phyloP scores from a whole-genome alignment of 1,140 invertebrate species.

The Galleria mellonella region DNA sequence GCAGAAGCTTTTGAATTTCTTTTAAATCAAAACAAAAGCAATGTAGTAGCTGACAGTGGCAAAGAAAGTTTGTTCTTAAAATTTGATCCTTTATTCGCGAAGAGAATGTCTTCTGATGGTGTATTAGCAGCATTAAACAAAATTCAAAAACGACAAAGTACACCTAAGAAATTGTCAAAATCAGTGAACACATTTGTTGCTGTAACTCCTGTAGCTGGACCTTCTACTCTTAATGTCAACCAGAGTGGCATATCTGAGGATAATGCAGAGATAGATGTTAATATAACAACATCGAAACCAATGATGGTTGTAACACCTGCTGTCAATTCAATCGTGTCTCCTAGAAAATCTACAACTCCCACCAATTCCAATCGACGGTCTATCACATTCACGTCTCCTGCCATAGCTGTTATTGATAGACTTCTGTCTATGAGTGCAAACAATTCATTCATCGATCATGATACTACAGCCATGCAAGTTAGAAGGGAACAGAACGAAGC shows the following conservation, averaged over 20 bases:
- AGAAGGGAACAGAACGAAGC: constrained; percentile 42
- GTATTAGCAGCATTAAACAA: constrained; percentile 39
- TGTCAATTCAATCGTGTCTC: constrained; percentile 36
- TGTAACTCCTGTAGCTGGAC: constrained; percentile 15
- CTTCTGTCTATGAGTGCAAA: constrained; percentile 57
- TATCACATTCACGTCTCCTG: constrained; percentile 58
- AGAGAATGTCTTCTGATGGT: constrained; percentile 48
- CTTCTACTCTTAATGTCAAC: constrained; percentile 22
- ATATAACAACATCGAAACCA: constrained; percentile 41
- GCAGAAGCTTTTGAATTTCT: constrained; percentile 63
- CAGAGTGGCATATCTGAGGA: constrained; percentile 13
- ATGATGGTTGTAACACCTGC: constrained; percentile 64
- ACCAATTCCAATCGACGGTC: constrained; percentile 51
- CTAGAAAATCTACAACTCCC: constrained; percentile 39
- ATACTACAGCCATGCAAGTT: constrained; percentile 22
- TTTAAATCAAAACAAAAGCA: constrained; percentile 56
- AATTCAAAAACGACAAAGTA: constrained; percentile 47
- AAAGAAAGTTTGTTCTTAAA: constrained; percentile 66
- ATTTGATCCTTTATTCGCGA: constrained; percentile 64
- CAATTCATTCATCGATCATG: constrained; percentile 32
- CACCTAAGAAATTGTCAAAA: constrained; percentile 32
- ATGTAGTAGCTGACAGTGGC: constrained; percentile 50
- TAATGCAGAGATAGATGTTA: constrained; percentile 34
- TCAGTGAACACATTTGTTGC: constrained; percentile 4
- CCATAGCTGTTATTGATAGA: constrained; percentile 64